phyloP scores from a whole-genome alignment of 2,113 vertebrate genomes.

The Tragelaphus imberbis region DNA sequence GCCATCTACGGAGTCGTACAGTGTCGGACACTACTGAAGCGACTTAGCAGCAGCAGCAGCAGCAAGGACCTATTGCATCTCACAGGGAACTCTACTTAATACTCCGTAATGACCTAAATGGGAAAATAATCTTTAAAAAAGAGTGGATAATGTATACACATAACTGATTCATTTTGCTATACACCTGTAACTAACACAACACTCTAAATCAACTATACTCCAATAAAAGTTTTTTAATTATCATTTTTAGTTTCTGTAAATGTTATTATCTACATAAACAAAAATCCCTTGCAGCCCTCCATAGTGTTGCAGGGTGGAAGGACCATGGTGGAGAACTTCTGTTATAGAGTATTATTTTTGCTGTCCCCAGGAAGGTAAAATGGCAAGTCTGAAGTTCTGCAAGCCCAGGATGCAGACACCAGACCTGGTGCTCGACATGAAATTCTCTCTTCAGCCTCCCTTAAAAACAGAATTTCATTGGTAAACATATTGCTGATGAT shows the following conservation, averaged over 20 bases:
- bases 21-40: too few relatives aligned
- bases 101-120: background rate
- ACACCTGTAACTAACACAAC: background rate
- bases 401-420: background rate
- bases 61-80: background rate
- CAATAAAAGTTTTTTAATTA: background rate
- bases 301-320: background rate
- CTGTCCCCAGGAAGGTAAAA: background rate
- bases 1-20: too few relatives aligned
- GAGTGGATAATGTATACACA: background rate
- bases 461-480: background rate
- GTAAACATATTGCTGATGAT: background rate
- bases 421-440: background rate
- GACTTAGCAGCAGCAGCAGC: too few relatives aligned
- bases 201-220: background rate
- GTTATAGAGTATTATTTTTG: background rate
- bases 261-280: background rate
- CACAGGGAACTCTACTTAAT: background rate
- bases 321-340: rapidly evolving
- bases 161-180: background rate
- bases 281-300: background rate
- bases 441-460: background rate
- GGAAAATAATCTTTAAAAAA: background rate
- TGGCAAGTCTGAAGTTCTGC: background rate
- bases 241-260: background rate